A percentile compares a stretch with the other conserved stretches of the same genome.
Evolutionary conservation across 2,113 vertebrate species (phyloP).

Genomic region (Eurystomus gularis): DNA sequence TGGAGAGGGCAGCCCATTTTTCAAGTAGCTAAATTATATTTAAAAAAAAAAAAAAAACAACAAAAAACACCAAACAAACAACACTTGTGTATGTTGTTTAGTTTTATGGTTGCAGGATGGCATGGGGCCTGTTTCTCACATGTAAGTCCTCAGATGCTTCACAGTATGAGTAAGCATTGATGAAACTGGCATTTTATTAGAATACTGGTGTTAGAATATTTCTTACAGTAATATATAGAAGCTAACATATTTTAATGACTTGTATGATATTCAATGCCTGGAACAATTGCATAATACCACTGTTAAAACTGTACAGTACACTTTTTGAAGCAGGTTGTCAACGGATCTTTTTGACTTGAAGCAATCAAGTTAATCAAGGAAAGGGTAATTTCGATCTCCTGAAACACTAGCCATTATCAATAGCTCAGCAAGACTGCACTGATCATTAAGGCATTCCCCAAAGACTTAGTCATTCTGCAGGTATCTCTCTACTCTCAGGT

Average conservation of each 20-base stretch:
- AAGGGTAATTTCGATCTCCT: neutral
- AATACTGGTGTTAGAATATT: neutral
- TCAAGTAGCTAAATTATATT: neutral
- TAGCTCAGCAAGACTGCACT: neutral
- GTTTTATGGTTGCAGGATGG: neutral
- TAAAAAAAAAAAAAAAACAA: neutral
- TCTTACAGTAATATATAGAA: neutral
- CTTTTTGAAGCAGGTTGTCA: neutral
- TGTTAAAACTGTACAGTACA: neutral
- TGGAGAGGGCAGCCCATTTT: neutral
- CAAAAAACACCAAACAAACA: too few species aligned
- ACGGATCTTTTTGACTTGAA: neutral
- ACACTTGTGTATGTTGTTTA: neutral
- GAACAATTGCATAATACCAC: neutral
- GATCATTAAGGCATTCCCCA: neutral
- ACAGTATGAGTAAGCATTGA: neutral
- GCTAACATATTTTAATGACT: neutral
- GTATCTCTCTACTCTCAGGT: neutral
- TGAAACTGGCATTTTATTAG: neutral
- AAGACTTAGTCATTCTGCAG: neutral
- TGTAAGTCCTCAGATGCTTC: neutral
- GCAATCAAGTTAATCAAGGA: neutral
- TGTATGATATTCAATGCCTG: neutral
- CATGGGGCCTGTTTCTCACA: neutral
- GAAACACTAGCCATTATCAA: neutral